Conservation (phyloP, 2,797 vertebrate genomes). For the Xenops minutus region DNA sequence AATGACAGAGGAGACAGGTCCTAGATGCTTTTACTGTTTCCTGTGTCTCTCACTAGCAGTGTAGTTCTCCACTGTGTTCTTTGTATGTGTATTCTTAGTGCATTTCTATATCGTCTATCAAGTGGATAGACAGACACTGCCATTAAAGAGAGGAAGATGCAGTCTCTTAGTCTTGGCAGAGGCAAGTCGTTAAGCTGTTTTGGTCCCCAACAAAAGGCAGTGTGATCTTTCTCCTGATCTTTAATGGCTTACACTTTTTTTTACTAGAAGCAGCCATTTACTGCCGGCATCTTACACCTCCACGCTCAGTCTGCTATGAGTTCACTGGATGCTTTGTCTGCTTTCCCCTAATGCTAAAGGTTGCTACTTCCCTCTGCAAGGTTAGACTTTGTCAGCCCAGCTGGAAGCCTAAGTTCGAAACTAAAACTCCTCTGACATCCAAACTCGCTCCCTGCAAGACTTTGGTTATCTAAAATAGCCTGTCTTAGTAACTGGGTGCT, state of each 20-base stretch:
- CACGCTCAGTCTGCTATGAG: neutral
- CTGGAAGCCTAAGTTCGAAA: neutral
- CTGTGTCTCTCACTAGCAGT: neutral
- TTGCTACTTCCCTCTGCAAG: neutral
- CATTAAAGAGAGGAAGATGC: neutral
- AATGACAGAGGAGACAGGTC: neutral
- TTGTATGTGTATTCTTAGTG: neutral
- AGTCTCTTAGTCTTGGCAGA: neutral
- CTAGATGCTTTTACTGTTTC: slow-evolving; percentile 23
- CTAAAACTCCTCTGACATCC: neutral
- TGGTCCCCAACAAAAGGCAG: neutral
- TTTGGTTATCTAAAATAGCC: neutral
- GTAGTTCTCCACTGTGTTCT: neutral
- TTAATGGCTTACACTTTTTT: neutral
- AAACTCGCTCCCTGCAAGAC: neutral
- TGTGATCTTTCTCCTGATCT: neutral
- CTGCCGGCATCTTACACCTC: neutral
- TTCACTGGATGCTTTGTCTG: neutral
- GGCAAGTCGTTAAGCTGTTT: neutral
- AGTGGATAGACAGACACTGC: neutral
- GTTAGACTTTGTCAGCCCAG: neutral
- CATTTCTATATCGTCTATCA: neutral
- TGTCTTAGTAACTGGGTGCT: neutral
- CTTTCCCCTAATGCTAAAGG: neutral
- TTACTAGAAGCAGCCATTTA: neutral